These are phyloP conservation scores for Cyclophora punctaria DNA, from an alignment of 2,888 invertebrate species.

Conservation along the genomic window DNA sequence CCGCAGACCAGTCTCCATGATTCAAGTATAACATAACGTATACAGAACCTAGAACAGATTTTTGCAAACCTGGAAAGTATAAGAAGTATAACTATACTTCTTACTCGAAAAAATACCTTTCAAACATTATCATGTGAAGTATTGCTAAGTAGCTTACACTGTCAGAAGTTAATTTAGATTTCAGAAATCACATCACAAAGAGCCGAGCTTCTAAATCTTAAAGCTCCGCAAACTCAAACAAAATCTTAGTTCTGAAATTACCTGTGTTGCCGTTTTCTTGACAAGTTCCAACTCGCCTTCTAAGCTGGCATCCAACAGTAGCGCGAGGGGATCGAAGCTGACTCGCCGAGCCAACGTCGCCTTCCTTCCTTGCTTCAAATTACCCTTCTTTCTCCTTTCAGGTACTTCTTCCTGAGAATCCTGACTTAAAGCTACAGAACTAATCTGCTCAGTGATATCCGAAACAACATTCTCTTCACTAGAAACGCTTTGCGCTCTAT, in stretches of 20 bases:
- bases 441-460: conserved; percentile 68
- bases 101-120: no score
- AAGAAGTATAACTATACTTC: no score
- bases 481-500: conserved; percentile 56
- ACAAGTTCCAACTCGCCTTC: conserved; percentile 99
- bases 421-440: conserved; percentile 67
- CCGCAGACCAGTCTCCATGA: no score
- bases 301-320: conserved; percentile 96
- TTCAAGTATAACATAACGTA: no score
- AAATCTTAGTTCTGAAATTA: conserved; percentile 25
- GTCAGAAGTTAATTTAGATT: no score
- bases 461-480: conserved; percentile 56
- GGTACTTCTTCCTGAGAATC: conserved; percentile 74
- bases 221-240: no score
- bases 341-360: conserved; percentile 87
- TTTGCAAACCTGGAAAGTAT: no score
- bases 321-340: conserved; percentile 97
- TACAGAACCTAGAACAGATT: no score
- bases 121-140: no score
- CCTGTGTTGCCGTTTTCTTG: conserved; percentile 94
- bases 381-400: conserved; percentile 83
- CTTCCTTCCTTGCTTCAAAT: conserved; percentile 84
- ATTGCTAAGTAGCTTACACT: no score
- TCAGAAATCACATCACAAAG: no score
- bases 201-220: no score